Evolutionary conservation across 2,113 vertebrate genomes (phyloP), one percentile per base, ranked within the genome.

Genomic region (Forbesichthys agassizii): DNA sequence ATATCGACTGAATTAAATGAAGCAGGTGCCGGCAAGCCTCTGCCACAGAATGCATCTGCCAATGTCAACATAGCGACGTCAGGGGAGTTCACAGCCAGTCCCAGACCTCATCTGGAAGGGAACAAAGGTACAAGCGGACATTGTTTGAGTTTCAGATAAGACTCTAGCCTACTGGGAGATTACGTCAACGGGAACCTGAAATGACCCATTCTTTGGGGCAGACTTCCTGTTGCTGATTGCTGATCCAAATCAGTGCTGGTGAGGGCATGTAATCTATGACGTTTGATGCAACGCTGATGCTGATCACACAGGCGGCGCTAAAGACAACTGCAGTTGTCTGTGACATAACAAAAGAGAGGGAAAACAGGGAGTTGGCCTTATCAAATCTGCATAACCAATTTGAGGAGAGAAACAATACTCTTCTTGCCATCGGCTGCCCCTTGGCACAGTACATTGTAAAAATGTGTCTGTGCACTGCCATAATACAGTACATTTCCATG

Each of bases 1-100:
- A 68, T 68, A 73, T 66, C 58, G 9, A 73, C 65, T 80, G 66
- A 74, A 82, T 79, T 63, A 78, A 60, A 62, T 61, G 52, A 70
- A 78, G 62, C 79, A 80, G 72, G 63, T 73, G 66, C 64, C 51
- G 33, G 36, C 11, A 64, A 14, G 67, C 72, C 61, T 73, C 70
- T 63, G 49, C 69, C 58, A 57, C 61, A 47, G 58, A 71, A 56
- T 79, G 66, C 75, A 84, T 84, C 80, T 81, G 53, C 46, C 51
- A 66, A 68, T 63, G 68, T 76, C 68, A 73, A 54, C 58, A 59
- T 20, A 56, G 53, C 47, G 52, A 68, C 16, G 42, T 61, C 18
- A 11, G 60, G 64, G 18, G 57, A 33, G 13, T 20, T 61, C 18
- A 8, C 4, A 18, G n/a, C 42, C 42, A 73, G 60, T 73, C 72